phyloP scores from a whole-genome alignment of 2,888 invertebrate species.

The Desoria tigrina region DNA sequence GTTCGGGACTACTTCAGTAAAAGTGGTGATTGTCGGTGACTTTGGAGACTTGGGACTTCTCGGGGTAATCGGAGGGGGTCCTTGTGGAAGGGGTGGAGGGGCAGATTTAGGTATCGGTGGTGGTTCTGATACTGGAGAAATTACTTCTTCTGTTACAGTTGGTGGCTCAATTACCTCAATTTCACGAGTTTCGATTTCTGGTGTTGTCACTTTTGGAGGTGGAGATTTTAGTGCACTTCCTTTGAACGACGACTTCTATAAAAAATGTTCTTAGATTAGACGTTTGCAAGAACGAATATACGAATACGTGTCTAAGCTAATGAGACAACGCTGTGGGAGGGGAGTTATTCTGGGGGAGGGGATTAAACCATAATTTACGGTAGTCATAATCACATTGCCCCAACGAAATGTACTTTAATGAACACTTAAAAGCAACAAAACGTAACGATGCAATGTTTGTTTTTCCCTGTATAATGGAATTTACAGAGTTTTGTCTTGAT shows the following conservation, averaged over 20 bases:
- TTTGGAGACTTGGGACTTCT: background rate
- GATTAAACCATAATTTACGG: too few relatives aligned
- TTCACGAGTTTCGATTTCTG: conserved; percentile 3
- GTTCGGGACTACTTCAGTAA: background rate
- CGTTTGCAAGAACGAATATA: background rate
- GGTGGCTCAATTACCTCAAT: background rate
- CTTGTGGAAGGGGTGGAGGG: background rate
- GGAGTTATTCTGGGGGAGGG: too few relatives aligned
- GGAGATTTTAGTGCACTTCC: background rate
- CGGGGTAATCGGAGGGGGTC: conserved; percentile 10
- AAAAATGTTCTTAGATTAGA: too few relatives aligned
- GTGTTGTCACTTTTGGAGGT: background rate
- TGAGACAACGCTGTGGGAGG: too few relatives aligned
- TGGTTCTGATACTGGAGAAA: conserved; percentile 8
- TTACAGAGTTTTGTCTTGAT: too few relatives aligned
- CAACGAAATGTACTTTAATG: too few relatives aligned
- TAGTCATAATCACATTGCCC: too few relatives aligned
- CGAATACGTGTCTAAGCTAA: too few relatives aligned
- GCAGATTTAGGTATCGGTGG: conserved; percentile 10
- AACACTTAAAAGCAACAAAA: too few relatives aligned
- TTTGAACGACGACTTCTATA: conserved; percentile 5
- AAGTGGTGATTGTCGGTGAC: conserved; percentile 3
- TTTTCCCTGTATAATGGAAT: too few relatives aligned
- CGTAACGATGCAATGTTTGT: too few relatives aligned
- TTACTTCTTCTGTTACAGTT: conserved; percentile 1